A percentile compares a stretch with the other conserved stretches of the same genome.
These are phyloP conservation scores for Chelmon rostratus DNA, from an alignment of 2,797 vertebrate genomes.

Conservation along the genomic window DNA sequence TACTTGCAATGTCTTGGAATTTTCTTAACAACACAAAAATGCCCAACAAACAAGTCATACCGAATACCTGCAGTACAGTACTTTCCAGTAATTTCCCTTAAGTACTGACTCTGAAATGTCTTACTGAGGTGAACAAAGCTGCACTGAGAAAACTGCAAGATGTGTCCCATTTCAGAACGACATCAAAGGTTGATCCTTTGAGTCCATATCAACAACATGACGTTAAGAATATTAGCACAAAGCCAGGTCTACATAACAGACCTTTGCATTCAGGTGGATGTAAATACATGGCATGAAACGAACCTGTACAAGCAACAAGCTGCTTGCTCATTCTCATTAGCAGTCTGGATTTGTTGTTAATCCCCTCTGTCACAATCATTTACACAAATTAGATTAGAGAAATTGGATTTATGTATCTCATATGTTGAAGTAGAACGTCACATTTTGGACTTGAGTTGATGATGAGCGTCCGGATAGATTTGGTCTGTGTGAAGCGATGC, in stretches of 20 bases:
- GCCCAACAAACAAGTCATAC: constrained; percentile 47
- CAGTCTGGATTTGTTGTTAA: constrained; percentile 1
- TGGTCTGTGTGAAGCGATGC: not conserved
- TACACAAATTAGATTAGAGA: not conserved
- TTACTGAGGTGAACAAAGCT: constrained; percentile 40
- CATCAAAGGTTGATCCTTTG: not conserved
- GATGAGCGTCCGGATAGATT: not conserved
- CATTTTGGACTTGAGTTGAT: not conserved
- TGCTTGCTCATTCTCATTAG: not conserved
- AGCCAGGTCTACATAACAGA: not conserved
- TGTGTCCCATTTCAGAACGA: not conserved
- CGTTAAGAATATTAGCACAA: not conserved
- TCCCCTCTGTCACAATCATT: not conserved
- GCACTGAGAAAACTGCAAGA: constrained; percentile 32
- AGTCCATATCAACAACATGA: not conserved
- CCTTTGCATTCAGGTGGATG: not conserved
- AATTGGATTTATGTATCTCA: not conserved
- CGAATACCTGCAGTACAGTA: constrained; percentile 47
- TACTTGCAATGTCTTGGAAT: constrained; percentile 56
- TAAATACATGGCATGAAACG: not conserved
- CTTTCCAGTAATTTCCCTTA: constrained; percentile 32
- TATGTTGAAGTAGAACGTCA: not conserved
- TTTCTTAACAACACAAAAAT: constrained; percentile 62
- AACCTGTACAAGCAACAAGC: not conserved
- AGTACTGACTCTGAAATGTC: constrained; percentile 14